Conservation (phyloP, 2,888 invertebrate species). For the Synanthedon formicaeformis region DNA sequence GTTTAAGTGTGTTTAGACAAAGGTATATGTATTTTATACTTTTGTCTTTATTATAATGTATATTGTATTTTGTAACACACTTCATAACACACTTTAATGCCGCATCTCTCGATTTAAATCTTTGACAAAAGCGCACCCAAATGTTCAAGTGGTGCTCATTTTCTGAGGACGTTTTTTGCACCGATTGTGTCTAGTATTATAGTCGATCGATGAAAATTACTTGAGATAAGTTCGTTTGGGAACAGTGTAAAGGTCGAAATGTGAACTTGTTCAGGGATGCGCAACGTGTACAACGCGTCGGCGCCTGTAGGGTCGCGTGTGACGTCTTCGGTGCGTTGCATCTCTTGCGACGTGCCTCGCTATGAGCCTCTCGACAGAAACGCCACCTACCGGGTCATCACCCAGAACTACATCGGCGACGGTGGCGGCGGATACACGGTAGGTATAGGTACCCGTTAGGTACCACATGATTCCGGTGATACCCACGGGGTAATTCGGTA, state of each 20-base stretch:
- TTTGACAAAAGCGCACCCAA: too few relatives aligned
- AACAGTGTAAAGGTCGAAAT: background rate
- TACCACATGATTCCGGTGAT: too few relatives aligned
- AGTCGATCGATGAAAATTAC: background rate
- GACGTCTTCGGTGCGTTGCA: constrained; percentile 64
- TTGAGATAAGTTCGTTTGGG: background rate
- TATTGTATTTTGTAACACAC: too few relatives aligned
- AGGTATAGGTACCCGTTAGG: constrained; percentile 14
- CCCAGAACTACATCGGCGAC: constrained; percentile 71
- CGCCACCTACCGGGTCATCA: constrained; percentile 72
- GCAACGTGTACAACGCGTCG: constrained; percentile 72
- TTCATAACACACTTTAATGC: too few relatives aligned
- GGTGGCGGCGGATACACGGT: constrained; percentile 79
- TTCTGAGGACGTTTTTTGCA: too few relatives aligned
- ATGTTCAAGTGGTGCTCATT: too few relatives aligned
- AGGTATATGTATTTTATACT: too few relatives aligned
- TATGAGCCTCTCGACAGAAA: constrained; percentile 70
- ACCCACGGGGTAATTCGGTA: too few relatives aligned
- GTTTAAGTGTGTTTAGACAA: too few relatives aligned
- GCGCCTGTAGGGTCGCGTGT: constrained; percentile 72
- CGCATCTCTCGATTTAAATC: too few relatives aligned
- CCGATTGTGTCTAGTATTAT: too few relatives aligned
- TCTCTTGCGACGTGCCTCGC: constrained; percentile 75
- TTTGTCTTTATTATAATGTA: too few relatives aligned
- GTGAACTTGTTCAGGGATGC: constrained; percentile 55